Evolutionary conservation across 2,113 vertebrate genomes (phyloP).

Genomic region (Oxyura jamaicensis): DNA sequence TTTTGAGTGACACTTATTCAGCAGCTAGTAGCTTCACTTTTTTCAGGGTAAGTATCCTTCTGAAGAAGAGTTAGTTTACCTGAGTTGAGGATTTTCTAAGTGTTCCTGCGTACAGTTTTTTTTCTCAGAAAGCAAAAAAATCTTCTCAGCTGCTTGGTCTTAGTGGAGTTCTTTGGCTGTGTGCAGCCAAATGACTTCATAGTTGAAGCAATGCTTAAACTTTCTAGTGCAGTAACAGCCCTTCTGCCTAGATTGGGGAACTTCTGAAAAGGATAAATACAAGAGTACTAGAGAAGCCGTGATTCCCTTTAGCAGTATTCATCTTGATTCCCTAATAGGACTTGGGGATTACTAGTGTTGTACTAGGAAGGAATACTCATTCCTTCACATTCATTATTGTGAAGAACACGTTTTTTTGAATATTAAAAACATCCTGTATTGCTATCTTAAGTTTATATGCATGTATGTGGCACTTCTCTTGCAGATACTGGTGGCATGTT

Average conservation of each 20-base stretch:
- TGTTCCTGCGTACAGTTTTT: not conserved
- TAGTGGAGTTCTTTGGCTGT: not conserved
- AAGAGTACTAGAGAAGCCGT: not conserved
- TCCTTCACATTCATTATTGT: not conserved
- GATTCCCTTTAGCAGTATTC: not conserved
- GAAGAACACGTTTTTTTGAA: not conserved
- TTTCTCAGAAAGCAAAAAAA: not conserved
- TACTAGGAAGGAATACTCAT: not conserved
- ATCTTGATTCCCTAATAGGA: not conserved
- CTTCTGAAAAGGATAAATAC: not conserved
- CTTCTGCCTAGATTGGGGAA: not conserved
- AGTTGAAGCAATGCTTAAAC: not conserved
- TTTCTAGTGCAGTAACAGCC: not conserved
- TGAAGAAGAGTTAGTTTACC: not conserved
- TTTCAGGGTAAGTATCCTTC: constrained; percentile 90
- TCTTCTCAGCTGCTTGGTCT: not conserved
- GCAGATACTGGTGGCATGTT: not conserved
- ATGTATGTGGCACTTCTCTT: not conserved
- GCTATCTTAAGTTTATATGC: not conserved
- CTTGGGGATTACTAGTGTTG: not conserved
- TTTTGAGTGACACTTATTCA: constrained; percentile 95
- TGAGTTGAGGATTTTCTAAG: not conserved
- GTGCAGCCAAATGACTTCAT: not conserved
- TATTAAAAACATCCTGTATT: constrained; percentile 20
- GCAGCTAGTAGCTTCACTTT: constrained; percentile 90